Base-by-base conservation (phyloP, 2,888 invertebrate genomes). In the Apamea epomidion region DNA sequence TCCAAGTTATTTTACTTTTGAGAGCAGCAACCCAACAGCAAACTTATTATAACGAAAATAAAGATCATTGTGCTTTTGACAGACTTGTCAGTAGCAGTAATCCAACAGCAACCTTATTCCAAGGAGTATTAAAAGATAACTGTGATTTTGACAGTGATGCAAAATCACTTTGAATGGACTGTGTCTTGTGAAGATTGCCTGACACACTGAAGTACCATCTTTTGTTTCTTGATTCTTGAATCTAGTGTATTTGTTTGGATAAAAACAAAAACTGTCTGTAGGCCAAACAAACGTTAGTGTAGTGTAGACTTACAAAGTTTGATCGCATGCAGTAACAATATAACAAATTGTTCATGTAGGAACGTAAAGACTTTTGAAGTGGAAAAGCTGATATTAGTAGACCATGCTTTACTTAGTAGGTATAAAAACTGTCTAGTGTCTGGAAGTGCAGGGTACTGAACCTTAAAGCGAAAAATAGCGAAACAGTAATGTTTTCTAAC, bases 151-250 rank as follows among this genome's bases (percentile, higher is more conserved):
- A 7, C 18, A 54, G 51, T 7, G 51, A 54, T 54, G 51, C 51
- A 54, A 54, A 54, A 54, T 54, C 51, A 51, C 18, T 51, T 51
- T 16, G 5, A 51, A 51, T 21, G 18, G 2, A 54, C 18, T 21
- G 51, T 21, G 21, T 21, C 58, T 29, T 62, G 21, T 42, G 29
- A 65, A 54, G 60, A 25, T 29, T 32, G 42, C 51, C 37, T 77
- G 21, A 25, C 42, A 64, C 12, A 64, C 45, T 21, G 25, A 58
- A 58, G 54, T 58, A 54, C 45, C 16, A 10, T 25, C 48, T 65
- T 82, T 76, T 83, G 29, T 76, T 58, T 82, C 25, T 25, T 74
- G 8, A 58, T 48, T 74, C n/a, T 18, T 74, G 6, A 58, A 74
- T 74, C 18, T 58, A 25, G 32, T 74, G 45, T n/a, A 70, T 64